Base-by-base conservation (phyloP, 2,113 vertebrate genomes). In the Rhombomys opimus region DNA sequence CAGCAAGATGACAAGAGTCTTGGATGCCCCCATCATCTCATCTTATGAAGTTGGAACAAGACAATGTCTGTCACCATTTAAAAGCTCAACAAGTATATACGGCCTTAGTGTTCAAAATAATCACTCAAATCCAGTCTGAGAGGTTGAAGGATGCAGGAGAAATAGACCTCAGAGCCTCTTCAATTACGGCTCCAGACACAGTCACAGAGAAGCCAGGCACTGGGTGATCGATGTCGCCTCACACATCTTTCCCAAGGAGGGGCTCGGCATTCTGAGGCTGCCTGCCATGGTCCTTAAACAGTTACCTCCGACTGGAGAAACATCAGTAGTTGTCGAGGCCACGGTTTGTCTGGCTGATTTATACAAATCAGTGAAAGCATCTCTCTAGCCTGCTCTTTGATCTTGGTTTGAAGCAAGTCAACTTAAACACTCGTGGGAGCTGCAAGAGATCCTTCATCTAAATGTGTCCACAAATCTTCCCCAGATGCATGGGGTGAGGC, bases 391-490 rank as follows among this genome's bases (percentile, higher is more conserved):
- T 57, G 65, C 75, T 82, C 95, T 97, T 96, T 97, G 96, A 95
- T 97, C 95, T 93, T 72, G 70, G 75, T 94, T 96, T 93, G 90
- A 96, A 91, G 94, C 92, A 25, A 94, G 95, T 95, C 88, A 70
- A 68, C 94, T 61, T 91, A 61, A 94, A 78, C 92, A 89, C 91
- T 93, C 76, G 6, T 89, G 97, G 98, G 96, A 94, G 95, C 54
- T n/a, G 63, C 89, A 94, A 91, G 63, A 92, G 95, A 96, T 81
- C 70, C 86, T 96, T 96, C 95, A 72, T 77, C n/a, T 81, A 85
- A 97, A 96, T 65, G 95, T 41, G 85, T 57, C 88, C 88, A 93
- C 87, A 93, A 87, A 96, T 97, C 96, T 96, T 97, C 84, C 96
- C 82, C 0, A 32, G 94, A 82, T 61, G 78, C 89, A 93, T 89